A percentile compares a stretch with the other conserved stretches of the same genome.
phyloP scores from a whole-genome alignment of 1,140 invertebrate species.

The Macrobrachium rosenbergii region DNA sequence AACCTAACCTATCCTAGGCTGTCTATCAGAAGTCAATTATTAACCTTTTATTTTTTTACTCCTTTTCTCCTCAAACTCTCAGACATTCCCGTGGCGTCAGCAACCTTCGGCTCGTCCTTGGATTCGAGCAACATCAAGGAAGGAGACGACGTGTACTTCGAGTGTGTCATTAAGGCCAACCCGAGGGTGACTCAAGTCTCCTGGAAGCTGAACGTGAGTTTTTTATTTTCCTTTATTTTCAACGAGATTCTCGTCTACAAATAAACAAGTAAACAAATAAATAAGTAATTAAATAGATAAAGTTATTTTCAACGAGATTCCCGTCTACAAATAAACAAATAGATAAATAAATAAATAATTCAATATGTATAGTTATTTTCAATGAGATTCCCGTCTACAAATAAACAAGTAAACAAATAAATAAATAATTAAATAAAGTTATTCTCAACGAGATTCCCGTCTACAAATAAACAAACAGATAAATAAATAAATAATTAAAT shows the following conservation, averaged over 20 bases:
- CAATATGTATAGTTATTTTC: too few relatives aligned
- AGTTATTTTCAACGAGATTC: neutral
- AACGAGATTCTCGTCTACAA: neutral
- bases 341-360: too few relatives aligned
- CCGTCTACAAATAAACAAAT: neutral
- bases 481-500: too few relatives aligned
- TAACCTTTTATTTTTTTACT: neutral
- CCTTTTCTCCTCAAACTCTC: neutral
- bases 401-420: too few relatives aligned
- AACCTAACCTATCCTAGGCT: too few relatives aligned
- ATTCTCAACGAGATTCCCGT: neutral
- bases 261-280: too few relatives aligned
- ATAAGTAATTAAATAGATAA: too few relatives aligned
- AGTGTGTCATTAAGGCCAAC: conserved; percentile 36
- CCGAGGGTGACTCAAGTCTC: conserved; percentile 26
- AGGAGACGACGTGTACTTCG: conserved; percentile 50
- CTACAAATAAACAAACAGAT: too few relatives aligned
- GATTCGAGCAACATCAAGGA: conserved; percentile 41
- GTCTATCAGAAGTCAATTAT: too few relatives aligned
- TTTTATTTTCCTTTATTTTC: too few relatives aligned
- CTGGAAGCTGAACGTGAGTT: conserved; percentile 47
- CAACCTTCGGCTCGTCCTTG: conserved; percentile 34
- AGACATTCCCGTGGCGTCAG: conserved; percentile 28
- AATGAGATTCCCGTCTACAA: neutral
- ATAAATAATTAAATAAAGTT: too few relatives aligned